phyloP scores from a whole-genome alignment of 2,888 invertebrate species.

The Notocelia uddmanniana region DNA sequence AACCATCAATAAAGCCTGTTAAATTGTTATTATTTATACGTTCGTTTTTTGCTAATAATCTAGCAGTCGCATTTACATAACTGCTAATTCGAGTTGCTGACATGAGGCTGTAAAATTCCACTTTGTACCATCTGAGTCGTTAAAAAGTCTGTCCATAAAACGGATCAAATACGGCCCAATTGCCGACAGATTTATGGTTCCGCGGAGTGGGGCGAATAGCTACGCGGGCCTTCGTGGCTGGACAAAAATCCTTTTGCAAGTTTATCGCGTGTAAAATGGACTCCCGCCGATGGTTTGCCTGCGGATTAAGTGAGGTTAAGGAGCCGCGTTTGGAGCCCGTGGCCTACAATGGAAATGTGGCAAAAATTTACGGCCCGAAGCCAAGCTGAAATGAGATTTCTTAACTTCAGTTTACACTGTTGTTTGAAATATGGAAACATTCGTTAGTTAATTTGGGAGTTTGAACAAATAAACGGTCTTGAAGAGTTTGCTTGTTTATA shows the following conservation, averaged over 20 bases:
- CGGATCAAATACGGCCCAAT: conserved; percentile 63
- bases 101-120: conserved; percentile 49
- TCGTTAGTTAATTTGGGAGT: conserved; percentile 39
- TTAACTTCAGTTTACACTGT: conserved; percentile 33
- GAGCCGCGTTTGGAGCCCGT: conserved; percentile 51
- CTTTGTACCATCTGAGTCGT: conserved; percentile 56
- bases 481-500: conserved; percentile 46
- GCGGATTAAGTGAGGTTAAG: conserved; percentile 66
- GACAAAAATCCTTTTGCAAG: conserved; percentile 66
- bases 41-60: conserved; percentile 36
- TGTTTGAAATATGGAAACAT: conserved; percentile 39
- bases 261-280: conserved; percentile 74
- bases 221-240: conserved; percentile 52
- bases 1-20: conserved; percentile 40
- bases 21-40: conserved; percentile 31
- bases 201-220: conserved; percentile 52
- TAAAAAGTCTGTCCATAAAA: conserved; percentile 69
- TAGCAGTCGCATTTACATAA: conserved; percentile 53
- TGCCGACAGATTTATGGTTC: conserved; percentile 64
- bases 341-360: conserved; percentile 44
- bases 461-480: conserved; percentile 30
- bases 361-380: conserved; percentile 43
- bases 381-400: conserved; percentile 43
- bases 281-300: conserved; percentile 64
- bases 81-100: conserved; percentile 52